Base-by-base conservation (phyloP, 2,113 vertebrate genomes). In the Microtus oregoni region DNA sequence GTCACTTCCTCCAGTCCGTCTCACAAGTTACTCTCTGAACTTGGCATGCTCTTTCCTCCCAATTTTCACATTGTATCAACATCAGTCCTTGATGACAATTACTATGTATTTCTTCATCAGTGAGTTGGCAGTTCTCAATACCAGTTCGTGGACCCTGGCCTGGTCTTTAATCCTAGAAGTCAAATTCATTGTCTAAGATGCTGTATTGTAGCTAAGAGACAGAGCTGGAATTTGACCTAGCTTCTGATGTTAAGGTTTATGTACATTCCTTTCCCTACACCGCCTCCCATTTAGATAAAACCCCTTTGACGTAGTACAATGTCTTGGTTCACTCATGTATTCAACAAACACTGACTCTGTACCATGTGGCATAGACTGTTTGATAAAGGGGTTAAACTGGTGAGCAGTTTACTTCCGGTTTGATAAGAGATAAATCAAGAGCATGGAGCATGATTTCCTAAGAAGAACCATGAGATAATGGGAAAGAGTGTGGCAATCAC, bases 171-270 rank as follows among this genome's bases (percentile, higher is more conserved):
- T 88, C n/a, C 22, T 22, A 67, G 63, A 94, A 67, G 32, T 83
- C 70, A 82, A n/a, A 24, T 72, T 8, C 17, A 72, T 77, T 35
- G 3, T 81, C 91, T 38, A 44, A 44, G 55, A 13, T 58, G 28
- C 63, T 58, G 35, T 76, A 26, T 22, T 47, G 55, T 7, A 78
- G 32, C 77, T 85, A 68, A 88, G 44, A 77, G 63, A 52, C 17
- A 61, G 65, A 86, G 13, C 70, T 52, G 41, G 32, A 11, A 63
- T 89, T 88, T 52, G 20, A 35, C 35, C 52, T 0, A 11, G 75
- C 1, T 90, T 88, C 77, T 93, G 41, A 92, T 75, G 68, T 61
- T 86, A 73, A 95, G 86, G 82, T 78, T 38, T 73, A 22, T 75
- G 35, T 26, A 61, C 20, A 55, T 58, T 86, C 70, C 17, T 28